phyloP scores from a whole-genome alignment of 2,888 invertebrate species.

The Dermolepida albohirtum region DNA sequence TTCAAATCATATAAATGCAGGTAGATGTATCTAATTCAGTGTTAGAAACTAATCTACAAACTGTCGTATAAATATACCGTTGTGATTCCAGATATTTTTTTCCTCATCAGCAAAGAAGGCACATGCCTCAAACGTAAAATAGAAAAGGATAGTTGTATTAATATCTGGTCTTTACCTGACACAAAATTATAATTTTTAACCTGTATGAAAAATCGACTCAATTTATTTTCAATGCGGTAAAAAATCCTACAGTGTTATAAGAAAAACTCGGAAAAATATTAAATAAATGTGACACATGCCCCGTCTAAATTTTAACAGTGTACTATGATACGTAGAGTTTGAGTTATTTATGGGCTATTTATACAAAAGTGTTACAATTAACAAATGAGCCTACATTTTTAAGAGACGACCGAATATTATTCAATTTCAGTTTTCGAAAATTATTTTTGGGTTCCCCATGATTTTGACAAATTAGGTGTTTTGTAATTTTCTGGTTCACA shows the following conservation, averaged over 20 bases:
- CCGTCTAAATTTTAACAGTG: slow-evolving; percentile 22
- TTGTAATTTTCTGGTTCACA: slow-evolving; percentile 52
- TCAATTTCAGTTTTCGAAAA: slow-evolving; percentile 46
- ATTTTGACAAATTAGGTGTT: slow-evolving; percentile 51
- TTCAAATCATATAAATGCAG: slow-evolving; percentile 15
- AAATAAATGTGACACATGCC: background rate
- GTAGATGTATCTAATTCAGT: slow-evolving; percentile 24
- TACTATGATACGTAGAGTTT: slow-evolving; percentile 38
- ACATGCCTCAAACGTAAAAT: slow-evolving; percentile 5
- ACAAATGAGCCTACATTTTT: slow-evolving; percentile 51
- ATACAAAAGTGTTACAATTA: slow-evolving; percentile 54
- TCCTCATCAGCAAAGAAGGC: slow-evolving; percentile 6
- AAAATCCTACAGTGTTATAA: slow-evolving; percentile 43
- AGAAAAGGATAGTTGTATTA: slow-evolving; percentile 41
- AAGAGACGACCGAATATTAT: slow-evolving; percentile 41
- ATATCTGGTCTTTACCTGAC: slow-evolving; percentile 44
- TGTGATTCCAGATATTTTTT: slow-evolving; percentile 10
- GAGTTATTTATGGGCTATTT: slow-evolving; percentile 52
- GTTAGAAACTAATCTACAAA: slow-evolving; percentile 27
- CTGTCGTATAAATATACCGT: slow-evolving; percentile 36
- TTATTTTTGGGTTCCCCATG: slow-evolving; percentile 48
- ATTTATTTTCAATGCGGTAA: slow-evolving; percentile 47
- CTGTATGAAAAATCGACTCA: slow-evolving; percentile 47
- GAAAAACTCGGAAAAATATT: background rate
- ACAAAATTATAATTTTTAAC: slow-evolving; percentile 45